Base-by-base conservation (phyloP, 2,113 vertebrate species). In the Peromyscus californicus region DNA sequence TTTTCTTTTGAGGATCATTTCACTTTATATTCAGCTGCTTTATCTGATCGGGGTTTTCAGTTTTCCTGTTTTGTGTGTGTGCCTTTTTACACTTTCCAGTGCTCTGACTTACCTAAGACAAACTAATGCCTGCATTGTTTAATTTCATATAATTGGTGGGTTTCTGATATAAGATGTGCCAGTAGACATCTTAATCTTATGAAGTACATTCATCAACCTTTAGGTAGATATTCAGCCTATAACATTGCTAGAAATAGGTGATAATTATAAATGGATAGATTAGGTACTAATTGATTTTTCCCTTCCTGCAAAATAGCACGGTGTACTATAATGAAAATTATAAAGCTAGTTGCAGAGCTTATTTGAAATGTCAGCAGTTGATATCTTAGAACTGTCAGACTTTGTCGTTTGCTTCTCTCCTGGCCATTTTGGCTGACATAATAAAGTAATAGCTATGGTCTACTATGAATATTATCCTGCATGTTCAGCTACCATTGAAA, bases 131-230 rank as follows among this genome's bases (percentile, higher is more conserved):
- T 48, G 54, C 89, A 48, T 90, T 92, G 78, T 36, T 75, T 97
- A 75, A 76, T 75, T 93, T 91, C 94, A 54, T 74, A n/a, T 61
- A 90, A 39, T 75, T 72, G 91, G 83, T 51, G 29, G n/a, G n/a
- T 70, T 90, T 88, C 21, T 90, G 91, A 59, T 90, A 78, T 93
- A 90, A 93, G 97, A 95, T 83, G 7, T 83, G 36, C 67, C 59
- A 91, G 0, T 45, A 96, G 54, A 51, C 2, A 45, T 65, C 36
- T 90, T 89, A 87, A 79, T 84, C 39, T 86, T 96, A 39, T 75
- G 63, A 21, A 90, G 65, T 87, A 54, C 83, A 72, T 42, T 51
- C 75, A 9, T 51, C 59, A 76, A 51, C 22, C 39, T 87, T 87
- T 67, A 91, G 54, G 29, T 83, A 87, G 51, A 91, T 93, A 82